phyloP scores from a whole-genome alignment of 1,140 invertebrate genomes.

The Eriocheir sinensis region DNA sequence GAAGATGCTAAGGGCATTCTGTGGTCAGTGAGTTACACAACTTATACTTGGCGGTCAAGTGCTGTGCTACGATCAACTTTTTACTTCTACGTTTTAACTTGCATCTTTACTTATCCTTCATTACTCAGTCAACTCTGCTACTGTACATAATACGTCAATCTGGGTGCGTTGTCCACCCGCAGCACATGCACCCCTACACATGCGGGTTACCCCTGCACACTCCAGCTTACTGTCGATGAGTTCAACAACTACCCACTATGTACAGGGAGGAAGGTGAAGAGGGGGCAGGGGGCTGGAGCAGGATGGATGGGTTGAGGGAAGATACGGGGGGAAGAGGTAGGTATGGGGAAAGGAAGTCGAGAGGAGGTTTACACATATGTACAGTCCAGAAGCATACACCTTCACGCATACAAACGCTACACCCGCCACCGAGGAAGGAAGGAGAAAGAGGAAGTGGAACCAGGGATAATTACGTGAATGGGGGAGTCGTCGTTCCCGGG shows the following conservation, averaged over 20 bases:
- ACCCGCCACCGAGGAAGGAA: constrained; percentile 59
- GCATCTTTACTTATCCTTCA: too few relatives aligned
- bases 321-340: background rate
- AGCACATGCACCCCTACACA: too few relatives aligned
- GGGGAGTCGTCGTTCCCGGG: constrained; percentile 5
- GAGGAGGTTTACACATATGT: constrained; percentile 45
- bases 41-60: too few relatives aligned
- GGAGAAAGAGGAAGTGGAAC: background rate
- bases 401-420: constrained; percentile 59
- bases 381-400: constrained; percentile 57
- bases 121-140: too few relatives aligned
- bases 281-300: background rate
- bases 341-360: constrained; percentile 7
- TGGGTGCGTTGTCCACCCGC: too few relatives aligned
- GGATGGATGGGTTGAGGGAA: background rate
- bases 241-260: background rate
- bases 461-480: constrained; percentile 69
- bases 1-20: too few relatives aligned
- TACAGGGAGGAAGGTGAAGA: constrained; percentile 9
- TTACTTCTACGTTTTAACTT: too few relatives aligned
- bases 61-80: too few relatives aligned
- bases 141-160: too few relatives aligned
- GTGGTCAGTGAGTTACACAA: too few relatives aligned
- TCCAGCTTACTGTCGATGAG: too few relatives aligned
- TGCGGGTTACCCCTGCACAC: too few relatives aligned